Percentiles rank a stretch among this genome's conserved stretches.
These are phyloP conservation scores for Tiaroga cobitis DNA, from an alignment of 2,797 vertebrate species.

Conservation along the genomic window DNA sequence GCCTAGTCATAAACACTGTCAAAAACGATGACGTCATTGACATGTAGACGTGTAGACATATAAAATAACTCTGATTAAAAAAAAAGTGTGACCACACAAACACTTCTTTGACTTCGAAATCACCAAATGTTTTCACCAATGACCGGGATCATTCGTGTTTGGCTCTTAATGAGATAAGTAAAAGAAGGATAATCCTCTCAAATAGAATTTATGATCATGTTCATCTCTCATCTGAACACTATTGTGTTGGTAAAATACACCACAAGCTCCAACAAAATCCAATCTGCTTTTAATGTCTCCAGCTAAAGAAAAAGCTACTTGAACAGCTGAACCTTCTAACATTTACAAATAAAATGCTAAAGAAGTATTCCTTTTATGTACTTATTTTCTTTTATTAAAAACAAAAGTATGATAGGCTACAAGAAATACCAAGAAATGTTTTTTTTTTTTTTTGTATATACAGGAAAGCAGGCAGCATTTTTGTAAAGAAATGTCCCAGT, in stretches of 20 bases:
- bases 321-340: background rate
- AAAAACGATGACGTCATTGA: constrained; percentile 22
- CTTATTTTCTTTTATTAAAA: background rate
- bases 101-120: background rate
- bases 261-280: background rate
- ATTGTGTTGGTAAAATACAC: background rate
- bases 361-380: background rate
- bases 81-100: background rate
- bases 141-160: background rate
- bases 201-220: background rate
- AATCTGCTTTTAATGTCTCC: background rate
- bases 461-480: background rate
- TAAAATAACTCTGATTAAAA: background rate
- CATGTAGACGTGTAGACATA: background rate
- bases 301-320: background rate
- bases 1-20: constrained; percentile 28
- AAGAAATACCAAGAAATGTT: background rate
- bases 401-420: too few species aligned
- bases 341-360: background rate
- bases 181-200: background rate
- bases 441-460: too few species aligned
- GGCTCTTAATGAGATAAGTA: background rate
- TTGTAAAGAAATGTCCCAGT: background rate
- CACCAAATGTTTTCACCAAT: background rate
- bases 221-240: background rate